Percentiles rank a stretch among this genome's conserved stretches.
Evolutionary conservation across 2,113 vertebrate genomes (phyloP).

Genomic region (Anarhynchus alexandrinus): DNA sequence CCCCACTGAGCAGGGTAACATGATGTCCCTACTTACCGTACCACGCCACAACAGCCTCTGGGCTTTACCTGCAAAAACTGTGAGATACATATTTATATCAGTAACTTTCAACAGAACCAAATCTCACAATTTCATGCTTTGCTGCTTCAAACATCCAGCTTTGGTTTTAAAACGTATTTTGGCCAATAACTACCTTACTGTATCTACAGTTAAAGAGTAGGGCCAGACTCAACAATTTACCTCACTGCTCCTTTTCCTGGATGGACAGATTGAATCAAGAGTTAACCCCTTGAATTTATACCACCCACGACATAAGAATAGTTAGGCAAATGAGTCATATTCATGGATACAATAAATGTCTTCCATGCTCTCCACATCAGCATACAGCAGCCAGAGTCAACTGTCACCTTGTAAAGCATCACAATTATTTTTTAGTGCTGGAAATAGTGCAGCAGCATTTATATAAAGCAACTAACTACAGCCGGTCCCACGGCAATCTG

Average conservation of each 20-base stretch:
- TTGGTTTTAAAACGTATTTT: neutral
- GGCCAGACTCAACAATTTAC: neutral
- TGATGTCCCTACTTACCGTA: neutral
- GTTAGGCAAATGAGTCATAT: neutral
- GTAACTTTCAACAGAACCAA: neutral
- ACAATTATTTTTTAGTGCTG: neutral
- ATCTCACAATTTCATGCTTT: neutral
- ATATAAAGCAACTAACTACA: neutral
- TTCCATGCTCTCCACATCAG: neutral
- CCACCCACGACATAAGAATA: neutral
- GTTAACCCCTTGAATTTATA: neutral
- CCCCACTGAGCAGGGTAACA: neutral
- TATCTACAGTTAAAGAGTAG: neutral
- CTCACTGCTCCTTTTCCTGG: neutral
- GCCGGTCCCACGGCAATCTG: neutral
- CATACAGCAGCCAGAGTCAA: neutral
- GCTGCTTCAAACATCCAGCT: neutral
- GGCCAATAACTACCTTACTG: neutral
- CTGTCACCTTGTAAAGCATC: neutral
- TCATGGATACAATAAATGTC: neutral
- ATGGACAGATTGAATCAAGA: neutral
- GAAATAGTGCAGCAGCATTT: neutral
- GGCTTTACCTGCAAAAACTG: neutral
- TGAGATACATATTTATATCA: fast-evolving
- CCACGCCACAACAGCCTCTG: neutral